These are phyloP conservation scores for Prunella fulvescens DNA, from an alignment of 2,113 vertebrate genomes.

Conservation along the genomic window DNA sequence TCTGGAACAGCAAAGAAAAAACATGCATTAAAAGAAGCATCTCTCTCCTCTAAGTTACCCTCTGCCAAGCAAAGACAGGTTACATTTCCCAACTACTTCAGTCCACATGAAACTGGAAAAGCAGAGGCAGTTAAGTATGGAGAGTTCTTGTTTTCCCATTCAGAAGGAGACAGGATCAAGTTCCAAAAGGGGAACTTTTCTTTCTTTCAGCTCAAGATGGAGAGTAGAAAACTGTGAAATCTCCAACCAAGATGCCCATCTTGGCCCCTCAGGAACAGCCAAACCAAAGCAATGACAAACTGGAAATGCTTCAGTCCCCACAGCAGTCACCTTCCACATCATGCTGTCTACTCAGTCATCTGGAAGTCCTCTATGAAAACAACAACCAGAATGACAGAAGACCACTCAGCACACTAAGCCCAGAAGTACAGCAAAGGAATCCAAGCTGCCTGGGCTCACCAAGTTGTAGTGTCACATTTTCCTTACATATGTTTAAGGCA, in stretches of 20 bases:
- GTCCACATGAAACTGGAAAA: not conserved
- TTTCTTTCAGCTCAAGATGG: not conserved
- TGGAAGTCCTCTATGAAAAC: not conserved
- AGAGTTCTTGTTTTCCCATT: not conserved
- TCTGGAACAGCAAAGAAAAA: slow-evolving; percentile 68
- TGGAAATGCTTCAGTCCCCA: not conserved
- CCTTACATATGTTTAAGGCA: not conserved
- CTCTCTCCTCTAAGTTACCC: not conserved
- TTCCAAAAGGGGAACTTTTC: not conserved
- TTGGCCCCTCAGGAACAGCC: not conserved
- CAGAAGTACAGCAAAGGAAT: not conserved
- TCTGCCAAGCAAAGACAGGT: not conserved
- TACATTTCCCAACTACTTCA: not conserved
- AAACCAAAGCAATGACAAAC: not conserved
- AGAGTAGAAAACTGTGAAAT: not conserved
- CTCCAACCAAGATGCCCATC: not conserved
- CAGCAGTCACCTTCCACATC: not conserved
- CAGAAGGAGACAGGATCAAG: not conserved
- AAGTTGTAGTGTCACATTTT: not conserved
- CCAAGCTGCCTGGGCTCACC: not conserved
- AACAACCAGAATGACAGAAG: not conserved
- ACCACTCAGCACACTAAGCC: not conserved
- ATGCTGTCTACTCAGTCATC: not conserved
- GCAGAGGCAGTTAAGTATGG: not conserved
- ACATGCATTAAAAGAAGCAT: not conserved